Base-by-base conservation (phyloP, 2,113 vertebrate genomes). In the Eurystomus gularis region DNA sequence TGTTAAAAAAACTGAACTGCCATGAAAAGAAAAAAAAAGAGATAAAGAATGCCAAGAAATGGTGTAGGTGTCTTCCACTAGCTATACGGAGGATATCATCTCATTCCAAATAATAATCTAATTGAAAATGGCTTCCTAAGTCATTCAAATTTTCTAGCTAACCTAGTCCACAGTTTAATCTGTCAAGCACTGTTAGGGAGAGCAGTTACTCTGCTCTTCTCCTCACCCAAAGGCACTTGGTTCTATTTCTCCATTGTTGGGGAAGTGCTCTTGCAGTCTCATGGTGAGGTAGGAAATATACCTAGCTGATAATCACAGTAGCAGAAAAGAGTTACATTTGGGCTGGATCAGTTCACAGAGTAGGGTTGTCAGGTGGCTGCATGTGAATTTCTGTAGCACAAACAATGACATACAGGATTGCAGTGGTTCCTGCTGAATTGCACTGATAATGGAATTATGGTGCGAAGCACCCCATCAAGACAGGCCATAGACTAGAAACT, bases 1-100 rank as follows among this genome's bases (percentile, higher is more conserved):
- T 91, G 84, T 80, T 95, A 95, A 96, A 90, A 72, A 95, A 91
- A n/a, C 70, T 88, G 70, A 93, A 92, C 80, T 92, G 51, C 11
- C 39, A 90, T 72, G 37, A 28, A 17, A 28, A 25, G 51, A 17
- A 19, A 24, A 44, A 19, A 69, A 55, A 44, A 42, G 57, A 70
- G 29, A 62, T 3, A 25, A 55, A 51, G 19, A 70, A 94, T n/a
- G 13, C 16, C 37, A 81, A 90, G 46, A 80, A 95, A 90, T 29
- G 11, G 28, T 46, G 80, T 35, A 18, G 42, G 17, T 82, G 26
- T 84, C 75, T 82, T 72, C 51, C 46, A 75, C 64, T 16, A 91
- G 31, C 19, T 72, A 11, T 26, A 19, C 20, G 51, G 51, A 94
- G 10, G 29, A 75, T 17, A 76, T 54, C 19, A 52, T n/a, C 37